Evolutionary conservation across 2,888 invertebrate genomes (phyloP), one percentile per base, ranked within the genome.

Genomic region (Netelia virgata): DNA sequence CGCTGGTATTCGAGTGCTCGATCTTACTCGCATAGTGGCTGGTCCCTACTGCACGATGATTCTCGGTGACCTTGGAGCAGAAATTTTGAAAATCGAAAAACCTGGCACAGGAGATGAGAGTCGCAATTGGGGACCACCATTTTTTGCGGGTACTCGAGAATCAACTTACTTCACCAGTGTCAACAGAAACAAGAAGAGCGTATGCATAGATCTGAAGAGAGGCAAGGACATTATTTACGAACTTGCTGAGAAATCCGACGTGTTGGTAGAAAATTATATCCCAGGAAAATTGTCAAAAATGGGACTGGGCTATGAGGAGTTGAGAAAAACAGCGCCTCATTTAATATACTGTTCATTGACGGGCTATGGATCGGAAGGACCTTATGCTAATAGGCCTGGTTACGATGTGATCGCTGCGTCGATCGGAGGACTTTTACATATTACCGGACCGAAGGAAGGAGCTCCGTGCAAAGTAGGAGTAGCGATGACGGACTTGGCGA

Each of bases 361-460:
- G 72, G 99, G 99, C 0, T 99, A 97, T 93, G 99, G 99, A 0
- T 94, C 96, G 0, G 94, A 95, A 36, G 99, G 99, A 0, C 98
- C 98, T 0, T 99, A 98, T 94, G 94, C 95, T 2, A 94, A 95
- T 16, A 96, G 97, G 88, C 98, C 98, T n/a, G 99, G 99, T 88
- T 99, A 98, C 94, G 99, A 99, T 94, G 98, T 98, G 0, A 98
- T 99, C 88, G 98, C 98, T 0, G 97, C 98, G 14, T 99, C 98
- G 0, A 95, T 98, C 89, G 99, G 98, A 3, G 99, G 99, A 0
- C 94, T 99, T 0, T 90, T 99, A 28, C 96, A 98, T 91, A 97
- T 98, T 28, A 99, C 99, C 0, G 99, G 99, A 0, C 96, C 97
- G 68, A 95, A 95, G 88, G 94, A 96, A 89, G 98, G 98, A 0